Evolutionary conservation across 1,140 invertebrate species (phyloP), one percentile per base, ranked within the genome.

Genomic region (Bradynema listronoti): DNA sequence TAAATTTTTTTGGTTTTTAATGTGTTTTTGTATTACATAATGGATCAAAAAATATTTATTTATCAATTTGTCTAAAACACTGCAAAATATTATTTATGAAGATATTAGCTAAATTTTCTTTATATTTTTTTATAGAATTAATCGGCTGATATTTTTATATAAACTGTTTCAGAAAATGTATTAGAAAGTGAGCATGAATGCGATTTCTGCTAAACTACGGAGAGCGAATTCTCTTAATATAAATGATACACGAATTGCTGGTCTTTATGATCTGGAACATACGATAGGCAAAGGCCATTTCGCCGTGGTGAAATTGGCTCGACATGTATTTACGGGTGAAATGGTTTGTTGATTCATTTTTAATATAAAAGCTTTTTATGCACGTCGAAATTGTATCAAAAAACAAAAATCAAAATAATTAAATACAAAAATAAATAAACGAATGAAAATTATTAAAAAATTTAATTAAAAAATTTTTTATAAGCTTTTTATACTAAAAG

Each of bases 291-390:
- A 78, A 52, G 74, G 63, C 24, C 71, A 99, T 83, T 99, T 96
- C 84, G 94, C 94, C 56, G 91, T 98, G 47, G 95, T 99, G 22
- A 98, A 99, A 83, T 81, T 95, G 61, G 95, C 95, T 7, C 83
- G 89, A 63, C 95, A 99, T 84, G 93, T 98, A 41, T 97, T 98
- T 80, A 98, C 94, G 39, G 92, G 92, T n/a, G 91, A 95, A 83
- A 92, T 93, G 81, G 94, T 99, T 49, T n/a, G n/a, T n/a, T n/a
- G n/a, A n/a, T n/a, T n/a, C n/a, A n/a, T n/a, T n/a, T n/a, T n/a
- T n/a, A n/a, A n/a, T n/a, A n/a, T n/a, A n/a, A n/a, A n/a, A n/a
- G n/a, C n/a, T n/a, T n/a, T n/a, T n/a, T n/a, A n/a, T n/a, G n/a
- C n/a, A n/a, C n/a, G n/a, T n/a, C n/a, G n/a, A n/a, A n/a, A n/a